Percentiles rank a stretch among this genome's conserved stretches.
Evolutionary conservation across 2,888 invertebrate species (phyloP).

Genomic region (Campopleginae sp.): DNA sequence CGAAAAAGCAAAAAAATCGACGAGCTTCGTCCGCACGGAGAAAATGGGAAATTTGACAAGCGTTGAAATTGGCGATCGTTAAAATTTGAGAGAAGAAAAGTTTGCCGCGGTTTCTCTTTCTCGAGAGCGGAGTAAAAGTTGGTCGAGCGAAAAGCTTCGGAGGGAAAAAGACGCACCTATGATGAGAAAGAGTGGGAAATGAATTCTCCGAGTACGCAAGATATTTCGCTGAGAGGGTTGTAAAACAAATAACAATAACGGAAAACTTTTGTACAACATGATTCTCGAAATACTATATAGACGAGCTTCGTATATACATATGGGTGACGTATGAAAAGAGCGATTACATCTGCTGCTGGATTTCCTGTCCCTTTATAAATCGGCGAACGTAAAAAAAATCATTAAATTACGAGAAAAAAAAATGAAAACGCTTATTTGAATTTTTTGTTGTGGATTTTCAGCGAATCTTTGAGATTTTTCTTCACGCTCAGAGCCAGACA

Average conservation of each 20-base stretch:
- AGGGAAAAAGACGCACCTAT: neutral
- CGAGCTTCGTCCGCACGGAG: neutral
- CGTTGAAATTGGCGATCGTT: constrained; percentile 49
- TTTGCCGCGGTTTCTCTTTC: constrained; percentile 38
- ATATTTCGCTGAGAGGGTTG: constrained; percentile 43
- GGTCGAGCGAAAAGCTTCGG: constrained; percentile 16
- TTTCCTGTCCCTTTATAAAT: constrained; percentile 32
- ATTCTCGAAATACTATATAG: constrained; percentile 25
- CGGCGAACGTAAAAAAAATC: no score
- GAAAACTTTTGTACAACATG: constrained; percentile 54
- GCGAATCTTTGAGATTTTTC: constrained; percentile 23
- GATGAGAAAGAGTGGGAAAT: neutral
- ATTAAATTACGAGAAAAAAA: no score
- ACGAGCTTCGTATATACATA: neutral
- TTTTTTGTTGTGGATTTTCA: constrained; percentile 18
- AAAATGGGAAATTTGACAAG: constrained; percentile 42
- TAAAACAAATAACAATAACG: constrained; percentile 64
- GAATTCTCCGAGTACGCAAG: constrained; percentile 7
- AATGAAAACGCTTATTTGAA: no score
- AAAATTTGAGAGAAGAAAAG: constrained; percentile 50
- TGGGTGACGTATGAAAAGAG: constrained; percentile 17
- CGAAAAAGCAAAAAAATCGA: neutral
- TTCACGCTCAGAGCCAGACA: neutral
- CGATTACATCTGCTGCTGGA: constrained; percentile 53
- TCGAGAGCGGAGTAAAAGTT: constrained; percentile 17